phyloP scores from a whole-genome alignment of 2,113 vertebrate species.

The Onychostruthus taczanowskii region DNA sequence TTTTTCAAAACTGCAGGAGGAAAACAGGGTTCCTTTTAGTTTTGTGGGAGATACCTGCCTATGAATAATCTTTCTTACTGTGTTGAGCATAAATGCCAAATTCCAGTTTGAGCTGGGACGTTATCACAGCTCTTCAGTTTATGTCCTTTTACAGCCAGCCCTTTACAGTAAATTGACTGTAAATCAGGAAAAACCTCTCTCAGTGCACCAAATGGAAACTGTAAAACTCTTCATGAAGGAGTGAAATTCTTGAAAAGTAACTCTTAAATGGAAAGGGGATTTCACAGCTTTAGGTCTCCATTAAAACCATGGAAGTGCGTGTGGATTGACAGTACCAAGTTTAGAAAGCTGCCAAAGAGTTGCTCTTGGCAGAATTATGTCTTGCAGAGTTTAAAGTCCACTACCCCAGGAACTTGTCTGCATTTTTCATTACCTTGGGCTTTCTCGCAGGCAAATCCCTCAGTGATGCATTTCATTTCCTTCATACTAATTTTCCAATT shows the following conservation, averaged over 20 bases:
- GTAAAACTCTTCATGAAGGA: conserved; percentile 2
- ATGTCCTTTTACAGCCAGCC: conserved; percentile 30
- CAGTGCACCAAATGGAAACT: conserved; percentile 11
- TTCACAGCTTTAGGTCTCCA: conserved; percentile 7
- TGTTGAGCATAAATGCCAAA: not conserved
- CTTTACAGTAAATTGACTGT: conserved; percentile 37
- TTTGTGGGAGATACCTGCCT: not conserved
- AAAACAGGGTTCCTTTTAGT: not conserved
- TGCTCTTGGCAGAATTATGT: conserved; percentile 7
- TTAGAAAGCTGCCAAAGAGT: not conserved
- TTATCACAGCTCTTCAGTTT: conserved; percentile 42
- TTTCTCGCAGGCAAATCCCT: not conserved
- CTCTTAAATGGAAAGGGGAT: not conserved
- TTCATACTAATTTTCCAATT: conserved; percentile 10
- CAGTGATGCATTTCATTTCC: conserved; percentile 4
- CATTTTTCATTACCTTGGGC: conserved; percentile 19
- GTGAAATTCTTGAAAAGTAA: conserved; percentile 13
- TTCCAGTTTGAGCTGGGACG: not conserved
- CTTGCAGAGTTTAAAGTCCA: not conserved
- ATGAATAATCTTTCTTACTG: not conserved
- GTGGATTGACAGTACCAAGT: not conserved
- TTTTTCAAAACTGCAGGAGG: not conserved
- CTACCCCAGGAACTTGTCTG: not conserved
- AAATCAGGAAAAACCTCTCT: conserved; percentile 23
- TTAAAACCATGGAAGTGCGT: not conserved